phyloP scores from a whole-genome alignment of 2,113 vertebrate genomes.

The Hypanus sabinus region DNA sequence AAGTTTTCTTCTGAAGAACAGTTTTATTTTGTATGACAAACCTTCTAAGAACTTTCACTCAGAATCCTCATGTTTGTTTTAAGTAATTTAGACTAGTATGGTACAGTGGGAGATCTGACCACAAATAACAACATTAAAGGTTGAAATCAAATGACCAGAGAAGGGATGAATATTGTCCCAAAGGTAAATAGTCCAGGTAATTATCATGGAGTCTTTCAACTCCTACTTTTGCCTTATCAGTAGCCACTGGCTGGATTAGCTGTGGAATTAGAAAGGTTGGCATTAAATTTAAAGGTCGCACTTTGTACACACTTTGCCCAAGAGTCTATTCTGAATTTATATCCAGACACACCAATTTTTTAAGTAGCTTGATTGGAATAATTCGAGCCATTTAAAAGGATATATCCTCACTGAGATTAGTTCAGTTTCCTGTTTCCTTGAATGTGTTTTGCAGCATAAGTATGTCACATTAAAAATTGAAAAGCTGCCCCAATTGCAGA shows the following conservation, averaged over 20 bases:
- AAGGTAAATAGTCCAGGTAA: not conserved
- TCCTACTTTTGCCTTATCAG: not conserved
- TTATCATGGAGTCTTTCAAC: not conserved
- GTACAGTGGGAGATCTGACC: not conserved
- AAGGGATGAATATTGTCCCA: conserved; percentile 19
- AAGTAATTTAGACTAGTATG: not conserved
- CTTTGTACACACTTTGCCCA: not conserved
- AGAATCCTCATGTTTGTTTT: not conserved
- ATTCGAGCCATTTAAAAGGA: not conserved
- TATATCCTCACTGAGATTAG: not conserved
- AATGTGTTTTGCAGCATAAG: not conserved
- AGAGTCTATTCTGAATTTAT: not conserved
- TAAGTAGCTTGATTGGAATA: not conserved
- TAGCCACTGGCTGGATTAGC: not conserved
- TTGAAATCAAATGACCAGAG: conserved; percentile 17
- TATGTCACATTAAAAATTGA: conserved; percentile 19
- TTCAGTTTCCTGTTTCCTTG: not conserved
- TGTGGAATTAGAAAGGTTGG: not conserved
- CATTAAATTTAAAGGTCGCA: not conserved
- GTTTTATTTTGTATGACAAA: not conserved
- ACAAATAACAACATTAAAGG: not conserved
- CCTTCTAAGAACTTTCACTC: not conserved
- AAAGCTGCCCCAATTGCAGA: not conserved
- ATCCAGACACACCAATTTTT: not conserved
- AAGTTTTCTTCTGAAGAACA: not conserved